Conservation (phyloP, 2,797 vertebrate species). For the Anabas testudineus region DNA sequence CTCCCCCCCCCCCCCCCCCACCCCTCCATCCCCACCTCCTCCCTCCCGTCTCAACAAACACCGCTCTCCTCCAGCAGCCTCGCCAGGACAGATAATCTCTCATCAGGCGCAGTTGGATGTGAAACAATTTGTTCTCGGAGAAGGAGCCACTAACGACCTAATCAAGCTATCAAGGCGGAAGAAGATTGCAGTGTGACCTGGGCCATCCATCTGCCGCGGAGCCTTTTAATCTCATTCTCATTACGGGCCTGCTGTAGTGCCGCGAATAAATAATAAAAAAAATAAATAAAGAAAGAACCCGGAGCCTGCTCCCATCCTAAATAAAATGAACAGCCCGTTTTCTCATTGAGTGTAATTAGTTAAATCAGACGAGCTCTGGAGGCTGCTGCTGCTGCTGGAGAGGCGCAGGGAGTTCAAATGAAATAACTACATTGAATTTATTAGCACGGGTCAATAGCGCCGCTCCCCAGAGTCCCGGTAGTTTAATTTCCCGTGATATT, state of each 20-base stretch:
- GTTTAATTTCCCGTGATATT: conserved; percentile 99
- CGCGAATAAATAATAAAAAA: conserved; percentile 83
- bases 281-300: conserved; percentile 79
- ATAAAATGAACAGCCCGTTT: conserved; percentile 98
- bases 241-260: conserved; percentile 77
- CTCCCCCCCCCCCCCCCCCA: too few relatives aligned
- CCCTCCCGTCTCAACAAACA: conserved; percentile 77
- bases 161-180: conserved; percentile 97
- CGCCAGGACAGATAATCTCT: conserved; percentile 89
- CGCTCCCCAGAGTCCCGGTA: conserved; percentile 92
- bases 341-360: conserved; percentile 97
- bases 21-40: too few relatives aligned
- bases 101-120: conserved; percentile 94
- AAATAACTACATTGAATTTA: conserved; percentile 97
- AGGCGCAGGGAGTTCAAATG: conserved; percentile 86
- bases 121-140: conserved; percentile 95
- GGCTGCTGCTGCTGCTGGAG: conserved; percentile 70
- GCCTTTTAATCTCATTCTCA: conserved; percentile 95
- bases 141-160: conserved; percentile 98
- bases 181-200: conserved; percentile 97
- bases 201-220: conserved; percentile 94
- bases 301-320: conserved; percentile 79
- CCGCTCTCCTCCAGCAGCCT: conserved; percentile 52
- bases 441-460: conserved; percentile 98
- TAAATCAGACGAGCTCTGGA: conserved; percentile 93